Percentiles rank a stretch among this genome's conserved stretches.
These are phyloP conservation scores for Athalia rosae DNA, from an alignment of 2,888 invertebrate genomes.

Conservation along the genomic window DNA sequence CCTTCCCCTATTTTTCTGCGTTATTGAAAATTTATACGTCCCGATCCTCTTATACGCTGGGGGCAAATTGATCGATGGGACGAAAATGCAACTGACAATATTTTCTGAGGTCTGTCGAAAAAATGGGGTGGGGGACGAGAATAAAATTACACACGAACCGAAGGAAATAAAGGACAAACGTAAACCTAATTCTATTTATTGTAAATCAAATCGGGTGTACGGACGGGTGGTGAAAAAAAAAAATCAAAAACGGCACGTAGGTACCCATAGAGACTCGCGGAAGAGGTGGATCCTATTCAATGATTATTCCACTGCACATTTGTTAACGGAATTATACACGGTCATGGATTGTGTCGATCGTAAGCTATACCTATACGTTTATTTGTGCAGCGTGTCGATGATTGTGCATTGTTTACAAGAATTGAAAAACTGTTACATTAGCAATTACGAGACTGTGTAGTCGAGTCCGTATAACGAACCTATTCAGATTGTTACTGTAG, in stretches of 20 bases:
- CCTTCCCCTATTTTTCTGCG: too few species aligned
- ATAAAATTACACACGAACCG: too few species aligned
- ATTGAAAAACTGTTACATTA: constrained; percentile 41
- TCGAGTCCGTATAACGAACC: constrained; percentile 36
- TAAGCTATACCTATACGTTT: background rate
- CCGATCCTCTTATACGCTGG: too few species aligned
- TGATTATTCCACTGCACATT: background rate
- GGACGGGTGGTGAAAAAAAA: background rate
- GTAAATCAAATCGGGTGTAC: too few species aligned
- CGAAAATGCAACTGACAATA: too few species aligned
- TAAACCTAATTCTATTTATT: too few species aligned
- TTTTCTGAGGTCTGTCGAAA: too few species aligned
- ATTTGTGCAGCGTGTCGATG: background rate
- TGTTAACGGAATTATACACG: constrained; percentile 18
- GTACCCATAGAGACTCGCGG: background rate
- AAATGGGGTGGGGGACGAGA: too few species aligned
- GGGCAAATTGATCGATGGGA: too few species aligned
- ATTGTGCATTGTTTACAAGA: constrained; percentile 40
- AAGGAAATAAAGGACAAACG: too few species aligned
- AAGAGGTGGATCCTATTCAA: background rate
- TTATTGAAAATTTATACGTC: too few species aligned
- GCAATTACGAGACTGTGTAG: constrained; percentile 35
- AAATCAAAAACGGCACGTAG: background rate
- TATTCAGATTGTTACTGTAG: constrained; percentile 36
- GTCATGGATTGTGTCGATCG: constrained; percentile 13